These are phyloP conservation scores for Sternotherus odoratus DNA, from an alignment of 2,797 vertebrate species.

Conservation along the genomic window DNA sequence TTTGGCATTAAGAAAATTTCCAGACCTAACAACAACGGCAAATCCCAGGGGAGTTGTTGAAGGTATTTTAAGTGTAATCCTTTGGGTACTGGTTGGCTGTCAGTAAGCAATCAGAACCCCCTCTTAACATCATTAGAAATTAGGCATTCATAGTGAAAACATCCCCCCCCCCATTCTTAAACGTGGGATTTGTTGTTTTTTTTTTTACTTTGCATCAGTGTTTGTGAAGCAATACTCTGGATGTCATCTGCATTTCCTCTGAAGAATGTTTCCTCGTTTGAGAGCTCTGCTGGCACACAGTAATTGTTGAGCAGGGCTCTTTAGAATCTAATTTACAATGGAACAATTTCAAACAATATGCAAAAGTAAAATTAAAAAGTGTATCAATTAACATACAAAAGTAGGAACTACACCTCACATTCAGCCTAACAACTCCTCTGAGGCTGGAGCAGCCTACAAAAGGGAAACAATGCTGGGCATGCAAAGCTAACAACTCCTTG, in stretches of 20 bases:
- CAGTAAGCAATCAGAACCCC: constrained; percentile 54
- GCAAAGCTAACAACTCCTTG: constrained; percentile 37
- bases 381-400: constrained; percentile 81
- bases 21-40: constrained; percentile 46
- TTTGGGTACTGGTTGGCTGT: constrained; percentile 41
- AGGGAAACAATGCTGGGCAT: constrained; percentile 30
- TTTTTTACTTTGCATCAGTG: constrained; percentile 36
- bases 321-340: constrained; percentile 68
- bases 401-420: constrained; percentile 41
- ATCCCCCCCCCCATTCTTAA: neutral
- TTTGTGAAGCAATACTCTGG: constrained; percentile 22
- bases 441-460: constrained; percentile 53
- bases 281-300: constrained; percentile 27
- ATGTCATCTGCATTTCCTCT: constrained; percentile 57
- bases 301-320: constrained; percentile 46
- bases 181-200: constrained; percentile 43
- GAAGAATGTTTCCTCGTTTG: constrained; percentile 45
- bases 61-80: constrained; percentile 48
- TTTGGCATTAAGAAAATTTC: constrained; percentile 62
- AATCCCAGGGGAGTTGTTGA: constrained; percentile 42
- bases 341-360: constrained; percentile 76
- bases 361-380: constrained; percentile 75
- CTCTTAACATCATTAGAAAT: constrained; percentile 69
- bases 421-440: constrained; percentile 72
- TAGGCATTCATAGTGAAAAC: constrained; percentile 52